Percentiles rank a stretch among this genome's conserved stretches.
Evolutionary conservation across 2,888 invertebrate species (phyloP).

Genomic region (Drosophila eohydei): DNA sequence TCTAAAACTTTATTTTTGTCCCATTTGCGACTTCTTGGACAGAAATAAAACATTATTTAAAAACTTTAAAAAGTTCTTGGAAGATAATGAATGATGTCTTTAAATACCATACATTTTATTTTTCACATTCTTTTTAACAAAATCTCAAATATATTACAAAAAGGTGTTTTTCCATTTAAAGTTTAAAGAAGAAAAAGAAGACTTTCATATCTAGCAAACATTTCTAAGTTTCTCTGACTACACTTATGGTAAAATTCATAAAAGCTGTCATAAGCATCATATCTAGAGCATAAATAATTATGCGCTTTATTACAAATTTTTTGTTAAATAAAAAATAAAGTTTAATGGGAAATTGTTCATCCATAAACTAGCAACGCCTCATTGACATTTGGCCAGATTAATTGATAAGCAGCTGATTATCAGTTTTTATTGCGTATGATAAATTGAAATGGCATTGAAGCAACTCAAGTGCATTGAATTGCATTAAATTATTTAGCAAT

Average conservation of each 20-base stretch:
- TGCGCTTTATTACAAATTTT: background rate
- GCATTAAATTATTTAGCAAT: background rate
- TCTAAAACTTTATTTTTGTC: no score
- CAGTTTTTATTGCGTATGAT: conserved; percentile 1
- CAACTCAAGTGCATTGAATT: conserved; percentile 5
- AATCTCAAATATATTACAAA: no score
- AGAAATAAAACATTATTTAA: no score
- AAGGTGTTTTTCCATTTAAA: no score
- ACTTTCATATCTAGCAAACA: no score
- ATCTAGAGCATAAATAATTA: background rate
- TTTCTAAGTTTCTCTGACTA: background rate
- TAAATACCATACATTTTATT: no score
- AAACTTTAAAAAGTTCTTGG: no score
- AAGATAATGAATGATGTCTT: no score
- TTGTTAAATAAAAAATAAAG: background rate
- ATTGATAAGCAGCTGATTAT: conserved; percentile 16
- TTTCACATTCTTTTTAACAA: no score
- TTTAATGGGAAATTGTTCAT: background rate
- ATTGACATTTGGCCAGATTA: conserved; percentile 3
- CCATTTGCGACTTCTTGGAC: no score
- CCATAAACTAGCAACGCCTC: conserved; percentile 4
- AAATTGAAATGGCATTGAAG: conserved; percentile 3
- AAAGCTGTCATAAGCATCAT: background rate
- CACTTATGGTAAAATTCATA: background rate
- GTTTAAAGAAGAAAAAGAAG: no score